A percentile compares a stretch with the other conserved stretches of the same genome.
Evolutionary conservation across 2,113 vertebrate species (phyloP).

Genomic region (Canis aureus): DNA sequence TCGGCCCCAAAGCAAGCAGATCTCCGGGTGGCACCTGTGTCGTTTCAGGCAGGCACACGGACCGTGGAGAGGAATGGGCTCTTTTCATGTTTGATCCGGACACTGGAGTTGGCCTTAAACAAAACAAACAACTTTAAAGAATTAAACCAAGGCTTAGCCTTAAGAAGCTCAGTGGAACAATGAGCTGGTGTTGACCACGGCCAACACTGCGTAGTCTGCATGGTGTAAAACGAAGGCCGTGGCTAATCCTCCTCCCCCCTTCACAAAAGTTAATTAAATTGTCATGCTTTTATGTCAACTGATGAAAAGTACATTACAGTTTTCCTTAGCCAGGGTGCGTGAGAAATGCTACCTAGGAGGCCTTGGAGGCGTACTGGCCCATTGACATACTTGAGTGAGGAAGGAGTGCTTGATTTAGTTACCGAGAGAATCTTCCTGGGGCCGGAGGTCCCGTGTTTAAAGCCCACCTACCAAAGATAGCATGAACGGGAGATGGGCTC

Average conservation of each 20-base stretch:
- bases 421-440: background rate
- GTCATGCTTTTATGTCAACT: background rate
- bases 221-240: slow-evolving; percentile 18
- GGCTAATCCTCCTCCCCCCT: background rate
- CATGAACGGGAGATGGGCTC: background rate
- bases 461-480: slow-evolving; percentile 82
- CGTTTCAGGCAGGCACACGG: background rate
- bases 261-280: slow-evolving; percentile 65
- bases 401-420: slow-evolving; percentile 52
- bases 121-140: background rate
- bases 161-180: slow-evolving; percentile 68
- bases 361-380: background rate
- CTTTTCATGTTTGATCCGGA: slow-evolving; percentile 36
- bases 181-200: background rate
- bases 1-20: rapidly evolving
- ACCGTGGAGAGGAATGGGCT: slow-evolving; percentile 69
- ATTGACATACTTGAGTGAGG: slow-evolving; percentile 55
- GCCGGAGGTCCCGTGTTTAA: background rate
- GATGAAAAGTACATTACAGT: background rate
- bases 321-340: background rate
- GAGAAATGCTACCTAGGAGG: background rate
- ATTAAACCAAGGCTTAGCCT: slow-evolving; percentile 84
- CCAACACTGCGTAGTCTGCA: background rate
- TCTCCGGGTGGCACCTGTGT: background rate
- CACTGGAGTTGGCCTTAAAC: slow-evolving; percentile 85